Conservation (phyloP, 2,113 vertebrate genomes). For the Ibidorhyncha struthersii region DNA sequence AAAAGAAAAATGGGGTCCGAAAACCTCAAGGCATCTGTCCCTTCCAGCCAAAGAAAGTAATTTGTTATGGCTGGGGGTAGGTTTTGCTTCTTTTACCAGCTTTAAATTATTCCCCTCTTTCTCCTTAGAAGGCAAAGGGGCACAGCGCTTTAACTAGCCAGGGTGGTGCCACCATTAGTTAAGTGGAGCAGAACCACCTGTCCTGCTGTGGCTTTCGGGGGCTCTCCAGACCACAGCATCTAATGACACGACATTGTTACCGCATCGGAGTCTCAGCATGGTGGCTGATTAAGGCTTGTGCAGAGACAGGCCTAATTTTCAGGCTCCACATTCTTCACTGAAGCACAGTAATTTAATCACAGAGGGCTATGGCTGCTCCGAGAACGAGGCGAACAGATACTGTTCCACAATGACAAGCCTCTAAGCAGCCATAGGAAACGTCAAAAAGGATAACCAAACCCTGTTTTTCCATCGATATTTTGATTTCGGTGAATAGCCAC, state of each 20-base stretch:
- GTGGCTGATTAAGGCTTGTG: background rate
- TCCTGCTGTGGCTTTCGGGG: background rate
- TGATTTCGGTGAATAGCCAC: background rate
- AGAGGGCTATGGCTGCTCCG: background rate
- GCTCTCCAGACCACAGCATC: background rate
- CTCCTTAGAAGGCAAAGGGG: background rate
- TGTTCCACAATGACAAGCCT: background rate
- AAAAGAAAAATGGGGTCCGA: background rate
- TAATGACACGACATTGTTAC: background rate
- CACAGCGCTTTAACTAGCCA: background rate
- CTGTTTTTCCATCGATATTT: background rate
- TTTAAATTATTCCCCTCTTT: background rate
- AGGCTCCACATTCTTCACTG: background rate
- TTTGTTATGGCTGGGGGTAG: background rate
- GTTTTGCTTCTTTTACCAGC: background rate
- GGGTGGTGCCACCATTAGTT: background rate
- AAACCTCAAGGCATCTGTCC: background rate
- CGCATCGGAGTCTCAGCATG: background rate
- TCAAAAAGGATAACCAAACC: background rate
- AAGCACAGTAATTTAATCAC: background rate
- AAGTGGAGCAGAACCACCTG: background rate
- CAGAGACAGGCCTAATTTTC: background rate
- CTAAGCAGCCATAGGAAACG: background rate
- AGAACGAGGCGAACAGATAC: background rate
- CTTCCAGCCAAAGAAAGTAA: background rate